phyloP scores from a whole-genome alignment of 2,888 invertebrate genomes.

The Zeuzera pyrina region DNA sequence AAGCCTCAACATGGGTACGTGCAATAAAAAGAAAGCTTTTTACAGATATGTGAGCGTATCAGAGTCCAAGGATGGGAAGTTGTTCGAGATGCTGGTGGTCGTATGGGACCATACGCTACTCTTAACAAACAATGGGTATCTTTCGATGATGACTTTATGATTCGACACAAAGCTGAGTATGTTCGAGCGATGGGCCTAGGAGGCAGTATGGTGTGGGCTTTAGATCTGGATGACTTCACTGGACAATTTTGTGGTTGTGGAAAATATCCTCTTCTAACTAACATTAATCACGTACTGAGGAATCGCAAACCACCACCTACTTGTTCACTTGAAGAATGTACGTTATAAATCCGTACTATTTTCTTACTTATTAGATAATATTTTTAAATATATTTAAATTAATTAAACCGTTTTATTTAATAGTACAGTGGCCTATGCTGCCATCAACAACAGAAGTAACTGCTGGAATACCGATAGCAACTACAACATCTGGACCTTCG shows the following conservation, averaged over 20 bases:
- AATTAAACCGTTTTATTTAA: too few species aligned
- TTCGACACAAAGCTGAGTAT: conserved; percentile 87
- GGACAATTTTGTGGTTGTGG: conserved; percentile 85
- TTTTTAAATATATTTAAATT: too few species aligned
- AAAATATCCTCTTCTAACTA: conserved; percentile 83
- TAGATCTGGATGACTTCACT: conserved; percentile 90
- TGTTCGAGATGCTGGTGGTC: conserved; percentile 82
- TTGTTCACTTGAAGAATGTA: conserved; percentile 52
- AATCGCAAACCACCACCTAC: conserved; percentile 77
- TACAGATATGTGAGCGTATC: conserved; percentile 85
- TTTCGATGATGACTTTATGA: conserved; percentile 90
- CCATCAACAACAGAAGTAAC: conserved; percentile 7
- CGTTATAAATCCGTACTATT: conserved; percentile 17
- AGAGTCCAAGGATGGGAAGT: conserved; percentile 84
- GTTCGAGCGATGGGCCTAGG: conserved; percentile 85
- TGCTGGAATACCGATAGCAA: conserved; percentile 8
- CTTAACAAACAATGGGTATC: conserved; percentile 93
- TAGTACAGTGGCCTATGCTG: conserved; percentile 6
- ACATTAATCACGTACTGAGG: conserved; percentile 85
- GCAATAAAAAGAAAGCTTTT: too few species aligned
- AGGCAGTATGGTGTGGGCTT: conserved; percentile 92
- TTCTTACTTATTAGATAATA: too few species aligned
- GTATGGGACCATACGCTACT: conserved; percentile 92
- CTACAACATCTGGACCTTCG: conserved; percentile 9
- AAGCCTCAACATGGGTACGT: too few species aligned